Base-by-base conservation (phyloP, 2,888 invertebrate genomes). In the Dryobota labecula region DNA sequence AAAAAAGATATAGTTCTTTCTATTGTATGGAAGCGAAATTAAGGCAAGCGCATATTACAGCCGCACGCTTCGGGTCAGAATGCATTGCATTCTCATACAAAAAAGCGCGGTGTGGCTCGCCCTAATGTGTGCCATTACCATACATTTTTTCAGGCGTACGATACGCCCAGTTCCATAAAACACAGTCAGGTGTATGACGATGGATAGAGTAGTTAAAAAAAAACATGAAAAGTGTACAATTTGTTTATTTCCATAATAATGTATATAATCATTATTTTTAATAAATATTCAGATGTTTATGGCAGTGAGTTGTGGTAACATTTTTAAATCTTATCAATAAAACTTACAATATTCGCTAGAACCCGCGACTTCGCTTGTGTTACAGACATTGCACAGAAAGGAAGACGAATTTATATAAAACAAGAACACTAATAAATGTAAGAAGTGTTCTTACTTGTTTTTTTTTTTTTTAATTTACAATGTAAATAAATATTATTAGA, bases 181-280 rank as follows among this genome's bases (percentile, higher is more conserved):
- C 27, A 38, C 6, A 33, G 18, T 4, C 45, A 30, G 33, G 9
- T 18, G 8, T 43, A 7, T 30, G 8, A 9, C 20, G 24, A 33
- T 47, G 38, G 33, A 7, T 1, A 33, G 49, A 13, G n/a, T n/a
- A 41, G 41, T 33, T 27, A 76, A n/a, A 84, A 83, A 87, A 82
- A 75, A 54, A 41, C 76, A 76, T 78, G 71, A 65, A 73, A 81
- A 74, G 84, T 86, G 78, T 85, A 85, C 81, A 84, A 76, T 86
- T 86, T 76, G 78, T 87, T 81, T 85, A 86, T 83, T 84, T 79
- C 72, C 76, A 70, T 82, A 87, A 71, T 82, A 86, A 80, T 83
- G 72, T 75, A 69, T 51, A 75, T 76, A 70, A 75, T 78, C 33
- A 82, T 83, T 77, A 82, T 70, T 64, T 74, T 53, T 62, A 72